These are phyloP conservation scores for Hormiphora californensis DNA, from an alignment of 37 sponge, comb jelly and placozoan genomes.

Conservation along the genomic window DNA sequence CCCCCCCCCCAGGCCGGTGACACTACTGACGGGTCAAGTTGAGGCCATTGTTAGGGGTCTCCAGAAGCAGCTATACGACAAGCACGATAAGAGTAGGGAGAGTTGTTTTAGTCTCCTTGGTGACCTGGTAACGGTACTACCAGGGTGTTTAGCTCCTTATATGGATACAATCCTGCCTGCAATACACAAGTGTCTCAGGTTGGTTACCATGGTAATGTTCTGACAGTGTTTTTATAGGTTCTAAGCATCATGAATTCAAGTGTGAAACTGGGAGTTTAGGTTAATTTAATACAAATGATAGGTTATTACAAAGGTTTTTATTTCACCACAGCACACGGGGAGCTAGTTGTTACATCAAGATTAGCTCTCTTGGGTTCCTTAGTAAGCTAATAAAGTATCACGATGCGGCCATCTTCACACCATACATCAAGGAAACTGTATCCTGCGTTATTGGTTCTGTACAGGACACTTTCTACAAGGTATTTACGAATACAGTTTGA, in stretches of 20 bases:
- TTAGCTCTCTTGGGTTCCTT: slow-evolving; percentile 86
- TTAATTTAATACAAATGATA: too few species aligned
- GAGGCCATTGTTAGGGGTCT: slow-evolving; percentile 75
- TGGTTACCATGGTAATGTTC: too few species aligned
- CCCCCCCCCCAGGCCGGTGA: slow-evolving; percentile 47
- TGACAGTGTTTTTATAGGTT: too few species aligned
- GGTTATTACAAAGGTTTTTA: too few species aligned
- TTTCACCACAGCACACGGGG: slow-evolving; percentile 69
- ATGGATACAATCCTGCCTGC: slow-evolving; percentile 78
- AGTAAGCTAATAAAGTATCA: slow-evolving; percentile 76
- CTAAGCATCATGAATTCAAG: too few species aligned
- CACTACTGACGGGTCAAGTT: slow-evolving; percentile 66
- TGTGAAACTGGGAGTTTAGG: too few species aligned
- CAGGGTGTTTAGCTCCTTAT: slow-evolving; percentile 79
- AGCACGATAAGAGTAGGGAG: slow-evolving; percentile 81
- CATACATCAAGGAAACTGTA: slow-evolving; percentile 60
- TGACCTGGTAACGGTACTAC: slow-evolving; percentile 73
- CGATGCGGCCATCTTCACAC: slow-evolving; percentile 68
- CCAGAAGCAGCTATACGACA: slow-evolving; percentile 82
- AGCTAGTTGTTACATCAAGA: slow-evolving; percentile 90
- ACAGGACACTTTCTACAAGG: slow-evolving; percentile 89
- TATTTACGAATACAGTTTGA: background rate
- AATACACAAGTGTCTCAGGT: slow-evolving; percentile 78
- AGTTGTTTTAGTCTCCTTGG: slow-evolving; percentile 90
- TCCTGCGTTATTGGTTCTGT: slow-evolving; percentile 74